These are phyloP conservation scores for Microchrysa polita DNA, from an alignment of 2,888 invertebrate genomes.

Conservation along the genomic window DNA sequence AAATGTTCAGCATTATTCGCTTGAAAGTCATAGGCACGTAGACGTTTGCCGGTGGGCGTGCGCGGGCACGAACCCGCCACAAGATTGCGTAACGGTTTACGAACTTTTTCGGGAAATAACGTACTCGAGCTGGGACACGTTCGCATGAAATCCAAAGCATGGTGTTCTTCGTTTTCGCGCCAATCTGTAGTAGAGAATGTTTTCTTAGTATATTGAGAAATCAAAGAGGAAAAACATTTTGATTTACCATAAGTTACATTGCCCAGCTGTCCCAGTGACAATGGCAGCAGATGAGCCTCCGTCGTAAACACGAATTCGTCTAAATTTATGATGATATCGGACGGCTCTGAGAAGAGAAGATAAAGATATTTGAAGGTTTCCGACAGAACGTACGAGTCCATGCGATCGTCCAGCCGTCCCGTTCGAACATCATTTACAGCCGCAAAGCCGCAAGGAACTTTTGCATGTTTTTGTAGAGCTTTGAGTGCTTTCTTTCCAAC, in stretches of 20 bases:
- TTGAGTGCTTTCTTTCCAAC: constrained; percentile 88
- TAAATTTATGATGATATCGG: constrained; percentile 81
- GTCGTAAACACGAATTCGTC: constrained; percentile 91
- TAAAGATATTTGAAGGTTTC: constrained; percentile 98
- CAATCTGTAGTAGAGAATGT: no score
- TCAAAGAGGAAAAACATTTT: constrained; percentile 45
- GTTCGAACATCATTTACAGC: constrained; percentile 96
- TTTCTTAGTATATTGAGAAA: constrained; percentile 40
- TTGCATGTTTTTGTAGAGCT: constrained; percentile 87
- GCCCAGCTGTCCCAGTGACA: constrained; percentile 77
- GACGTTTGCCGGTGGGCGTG: constrained; percentile 69
- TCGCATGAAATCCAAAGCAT: constrained; percentile 67
- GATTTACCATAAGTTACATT: constrained; percentile 66
- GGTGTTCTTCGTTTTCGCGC: constrained; percentile 67
- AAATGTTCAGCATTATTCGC: constrained; percentile 89
- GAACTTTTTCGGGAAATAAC: constrained; percentile 83
- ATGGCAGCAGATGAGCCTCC: constrained; percentile 94
- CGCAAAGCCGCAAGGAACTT: constrained; percentile 97
- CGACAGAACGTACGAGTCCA: constrained; percentile 98
- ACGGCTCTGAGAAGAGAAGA: constrained; percentile 89
- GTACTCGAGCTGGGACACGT: constrained; percentile 88
- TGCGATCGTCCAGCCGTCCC: constrained; percentile 90
- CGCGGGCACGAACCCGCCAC: constrained; percentile 83
- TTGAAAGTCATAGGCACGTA: constrained; percentile 78
- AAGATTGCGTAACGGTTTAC: constrained; percentile 85